Base-by-base conservation (phyloP, 2,797 vertebrate genomes). In the Muraenolepis orangiensis region DNA sequence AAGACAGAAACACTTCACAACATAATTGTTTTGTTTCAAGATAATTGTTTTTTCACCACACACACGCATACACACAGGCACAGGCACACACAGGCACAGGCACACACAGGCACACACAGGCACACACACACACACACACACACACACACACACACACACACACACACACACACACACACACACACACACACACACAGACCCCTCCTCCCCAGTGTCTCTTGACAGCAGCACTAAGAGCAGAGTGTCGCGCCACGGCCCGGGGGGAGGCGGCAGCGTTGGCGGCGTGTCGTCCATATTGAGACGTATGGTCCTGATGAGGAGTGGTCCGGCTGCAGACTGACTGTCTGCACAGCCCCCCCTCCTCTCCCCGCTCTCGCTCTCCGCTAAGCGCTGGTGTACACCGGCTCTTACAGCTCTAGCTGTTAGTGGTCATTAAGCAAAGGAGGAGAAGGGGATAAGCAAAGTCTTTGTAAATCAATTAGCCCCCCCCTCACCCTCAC, bases 381-480 rank as follows among this genome's bases (percentile, higher is more conserved):
- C 82, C 66, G 32, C 31, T 73, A 72, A 20, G 51, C 51, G 26
- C 51, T 61, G 51, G 51, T 61, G 51, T 61, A 61, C 13, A 57
- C 51, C 51, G 81, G 85, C 85, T 91, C 89, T 91, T 94, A 92
- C 95, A 94, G 93, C 94, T 89, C 92, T 93, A 94, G 93, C 94
- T 94, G 94, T 94, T 95, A 90, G 90, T 82, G 87, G 90, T 95
- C 92, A 93, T 95, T 95, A 95, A 92, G 92, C 94, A 91, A 92
- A 86, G 89, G 89, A 92, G 93, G 94, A 92, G 90, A n/a, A n/a
- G 92, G 90, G 91, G 84, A 92, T 91, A 92, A 93, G 90, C 91
- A 90, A 87, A 89, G 90, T 89, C 87, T 92, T 91, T 92, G 92
- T 93, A 91, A 95, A 94, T 95, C 93, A 94, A 94, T 94, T 93